These are phyloP conservation scores for Okamejei kenojei DNA, from an alignment of 2,797 vertebrate genomes.

Conservation along the genomic window DNA sequence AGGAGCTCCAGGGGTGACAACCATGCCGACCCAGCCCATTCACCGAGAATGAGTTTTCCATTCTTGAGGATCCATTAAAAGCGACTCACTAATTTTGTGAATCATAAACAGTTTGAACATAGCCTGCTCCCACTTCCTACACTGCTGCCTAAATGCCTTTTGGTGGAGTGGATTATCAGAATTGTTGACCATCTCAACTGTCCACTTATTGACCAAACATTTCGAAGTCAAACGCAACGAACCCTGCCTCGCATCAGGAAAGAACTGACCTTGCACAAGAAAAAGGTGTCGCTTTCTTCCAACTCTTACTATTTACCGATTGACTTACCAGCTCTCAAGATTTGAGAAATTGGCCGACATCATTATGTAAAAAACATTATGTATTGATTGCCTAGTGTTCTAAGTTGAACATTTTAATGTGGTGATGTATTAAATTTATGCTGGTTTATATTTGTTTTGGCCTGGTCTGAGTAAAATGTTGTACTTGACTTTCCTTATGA, in stretches of 20 bases:
- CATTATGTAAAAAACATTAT: background rate
- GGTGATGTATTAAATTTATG: background rate
- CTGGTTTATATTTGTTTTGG: background rate
- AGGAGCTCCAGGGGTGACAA: background rate
- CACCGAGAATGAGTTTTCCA: background rate
- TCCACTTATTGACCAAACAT: background rate
- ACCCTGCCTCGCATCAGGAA: background rate
- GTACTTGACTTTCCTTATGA: background rate
- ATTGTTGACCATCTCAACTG: background rate
- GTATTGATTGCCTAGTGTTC: background rate
- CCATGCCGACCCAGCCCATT: background rate
- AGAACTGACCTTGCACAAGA: background rate
- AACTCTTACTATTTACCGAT: background rate
- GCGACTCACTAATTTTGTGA: background rate
- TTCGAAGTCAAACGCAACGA: background rate
- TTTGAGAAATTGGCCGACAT: background rate
- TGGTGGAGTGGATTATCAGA: background rate
- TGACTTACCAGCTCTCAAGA: background rate
- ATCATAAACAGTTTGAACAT: background rate
- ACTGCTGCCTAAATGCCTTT: background rate
- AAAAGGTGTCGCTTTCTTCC: background rate
- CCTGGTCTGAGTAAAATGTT: background rate
- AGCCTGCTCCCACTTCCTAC: background rate
- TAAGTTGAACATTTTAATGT: background rate
- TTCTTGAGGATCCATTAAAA: background rate